These are phyloP conservation scores for Phenganax stokvisi DNA, from an alignment of 92 coral and sea anemone genomes.

Conservation along the genomic window DNA sequence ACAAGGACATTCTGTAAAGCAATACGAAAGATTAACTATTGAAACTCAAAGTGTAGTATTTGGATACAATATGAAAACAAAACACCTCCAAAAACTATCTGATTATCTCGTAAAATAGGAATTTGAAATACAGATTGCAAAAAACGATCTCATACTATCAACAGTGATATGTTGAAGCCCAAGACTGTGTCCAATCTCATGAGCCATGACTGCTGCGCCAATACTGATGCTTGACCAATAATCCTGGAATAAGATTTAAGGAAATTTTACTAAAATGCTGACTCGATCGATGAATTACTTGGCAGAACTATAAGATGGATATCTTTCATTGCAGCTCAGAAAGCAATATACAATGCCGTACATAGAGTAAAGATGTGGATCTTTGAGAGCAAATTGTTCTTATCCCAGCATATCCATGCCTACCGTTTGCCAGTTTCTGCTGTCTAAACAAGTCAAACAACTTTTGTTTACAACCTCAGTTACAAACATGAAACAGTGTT, in stretches of 20 bases:
- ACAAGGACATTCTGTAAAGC: neutral
- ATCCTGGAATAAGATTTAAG: neutral
- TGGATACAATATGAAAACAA: too few relatives aligned
- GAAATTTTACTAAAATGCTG: too few relatives aligned
- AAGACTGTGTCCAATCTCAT: slow-evolving; percentile 52
- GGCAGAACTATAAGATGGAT: too few relatives aligned
- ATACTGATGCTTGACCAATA: slow-evolving; percentile 7
- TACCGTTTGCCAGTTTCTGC: slow-evolving; percentile 44
- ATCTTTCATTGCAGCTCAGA: too few relatives aligned
- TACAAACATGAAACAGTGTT: too few relatives aligned
- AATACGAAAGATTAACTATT: neutral
- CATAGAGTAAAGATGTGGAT: slow-evolving; percentile 82
- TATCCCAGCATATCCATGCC: slow-evolving; percentile 77
- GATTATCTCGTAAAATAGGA: too few relatives aligned
- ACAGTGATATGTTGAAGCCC: slow-evolving; percentile 37
- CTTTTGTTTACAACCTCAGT: neutral
- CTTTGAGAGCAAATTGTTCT: slow-evolving; percentile 66
- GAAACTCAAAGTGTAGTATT: neutral
- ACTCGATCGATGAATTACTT: too few relatives aligned
- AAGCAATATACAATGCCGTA: neutral
- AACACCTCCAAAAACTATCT: too few relatives aligned
- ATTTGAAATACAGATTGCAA: too few relatives aligned
- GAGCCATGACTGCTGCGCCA: slow-evolving; percentile 41
- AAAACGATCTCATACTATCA: neutral
- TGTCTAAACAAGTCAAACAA: slow-evolving; percentile 44